Base-by-base conservation (phyloP, 2,797 vertebrate species). In the Manis javanica region DNA sequence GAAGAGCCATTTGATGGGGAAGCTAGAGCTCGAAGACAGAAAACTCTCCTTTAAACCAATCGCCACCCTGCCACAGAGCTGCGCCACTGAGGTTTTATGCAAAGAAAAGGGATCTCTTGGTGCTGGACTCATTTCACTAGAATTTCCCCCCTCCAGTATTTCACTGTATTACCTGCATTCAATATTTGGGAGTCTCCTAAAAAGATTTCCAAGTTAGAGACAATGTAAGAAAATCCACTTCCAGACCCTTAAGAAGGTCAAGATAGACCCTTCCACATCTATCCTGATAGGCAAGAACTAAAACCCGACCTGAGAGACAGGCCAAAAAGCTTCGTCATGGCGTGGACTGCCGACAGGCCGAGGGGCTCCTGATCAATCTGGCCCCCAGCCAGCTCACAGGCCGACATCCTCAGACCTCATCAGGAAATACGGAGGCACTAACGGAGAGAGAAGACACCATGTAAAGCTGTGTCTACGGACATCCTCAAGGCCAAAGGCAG, bases 391-490 rank as follows among this genome's bases (percentile, higher is more conserved):
- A 19, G n/a, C 61, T n/a, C 78, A 39, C 42, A 31, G 3, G 55
- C 64, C 63, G 53, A 71, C 39, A 55, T 29, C 42, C 72, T 90
- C 63, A 66, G 51, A 46, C 24, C 11, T 66, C 74, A 1, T 49
- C 18, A 72, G 46, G 55, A 72, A 46, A 14, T n/a, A 11, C 5
- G 6, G 31, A 46, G 42, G 37, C 24, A 15, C 57, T n/a, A 6
- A 64, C 46, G 31, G 1, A 53, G 55, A 86, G 53, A 64, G 68
- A 21, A 24, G 24, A 85, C 10, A 75, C 21, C 61, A 34, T 8
- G 18, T 4, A 31, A 12, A 31, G 57, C 55, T 31, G 12, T 19
- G n/a, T 7, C 3, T 11, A 18, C 1, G 0, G 31, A 31, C 1
- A 1, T 16, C 68, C 69, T 37, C 42, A 63, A 78, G 81, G 53